Conservation (phyloP, 2,113 vertebrate species). For the Craseonycteris thonglongyai region DNA sequence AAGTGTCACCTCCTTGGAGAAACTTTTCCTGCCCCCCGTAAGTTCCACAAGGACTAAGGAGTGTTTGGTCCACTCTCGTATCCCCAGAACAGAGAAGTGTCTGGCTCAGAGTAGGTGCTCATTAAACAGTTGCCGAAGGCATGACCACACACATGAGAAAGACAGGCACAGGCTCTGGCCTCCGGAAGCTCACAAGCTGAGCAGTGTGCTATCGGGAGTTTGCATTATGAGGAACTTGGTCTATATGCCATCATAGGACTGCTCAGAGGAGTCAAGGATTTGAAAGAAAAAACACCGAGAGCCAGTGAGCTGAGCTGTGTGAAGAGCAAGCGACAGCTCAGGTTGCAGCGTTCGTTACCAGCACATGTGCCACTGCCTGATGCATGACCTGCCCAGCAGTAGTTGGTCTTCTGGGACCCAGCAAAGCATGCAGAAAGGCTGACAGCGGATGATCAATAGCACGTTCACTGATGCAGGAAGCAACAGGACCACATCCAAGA, state of each 20-base stretch:
- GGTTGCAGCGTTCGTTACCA: not conserved
- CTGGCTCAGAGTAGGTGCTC: not conserved
- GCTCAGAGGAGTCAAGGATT: not conserved
- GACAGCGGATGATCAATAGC: conserved; percentile 64
- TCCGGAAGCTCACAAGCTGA: not conserved
- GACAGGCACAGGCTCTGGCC: not conserved
- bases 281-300: not conserved
- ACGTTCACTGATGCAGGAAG: conserved; percentile 43
- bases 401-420: conserved; percentile 51
- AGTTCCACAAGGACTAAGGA: not conserved
- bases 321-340: not conserved
- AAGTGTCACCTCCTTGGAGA: not conserved
- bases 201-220: not conserved
- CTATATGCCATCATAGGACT: not conserved
- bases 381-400: not conserved
- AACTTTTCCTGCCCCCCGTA: not conserved
- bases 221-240: not conserved
- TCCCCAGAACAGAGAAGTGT: not conserved
- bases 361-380: not conserved
- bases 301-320: not conserved
- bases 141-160: not conserved
- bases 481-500: conserved; percentile 48
- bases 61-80: not conserved
- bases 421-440: conserved; percentile 40
- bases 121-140: not conserved